Evolutionary conservation across 2,113 vertebrate species (phyloP), one percentile per base, ranked within the genome.

Genomic region (Halichoeres trimaculatus): DNA sequence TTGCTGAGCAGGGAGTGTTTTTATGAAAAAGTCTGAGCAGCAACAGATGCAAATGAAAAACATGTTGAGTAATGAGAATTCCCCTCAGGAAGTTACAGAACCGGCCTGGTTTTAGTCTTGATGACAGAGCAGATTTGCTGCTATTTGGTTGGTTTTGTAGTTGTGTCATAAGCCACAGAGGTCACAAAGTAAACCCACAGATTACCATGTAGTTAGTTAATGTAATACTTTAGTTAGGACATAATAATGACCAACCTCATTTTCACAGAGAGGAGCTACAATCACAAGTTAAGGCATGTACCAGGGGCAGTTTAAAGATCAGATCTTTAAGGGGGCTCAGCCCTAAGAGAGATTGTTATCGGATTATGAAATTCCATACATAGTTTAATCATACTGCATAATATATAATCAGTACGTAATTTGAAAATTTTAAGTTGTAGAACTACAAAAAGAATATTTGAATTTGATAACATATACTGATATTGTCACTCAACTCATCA

Each of bases 131-230:
- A 66, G 30, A 52, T 66, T 34, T 45, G 14, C 24, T 35, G 40
- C 17, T 34, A 17, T 47, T 51, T 24, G 64, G 13, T 17, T 1
- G 19, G 41, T 78, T 74, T 71, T 70, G 76, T 55, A 75, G 79
- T 6, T 2, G 11, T 60, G 11, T 65, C 17, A 26, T 56, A 30
- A 66, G 51, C 53, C 60, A 40, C 55, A 56, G 13, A 55, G 75
- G 60, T 66, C 70, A 69, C 22, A 47, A 13, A 68, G 68, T 71
- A 22, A 58, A 10, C 36, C 16, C n/a, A 11, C 11, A 57, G 38
- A 34, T 63, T 26, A 51, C 2, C 45, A 24, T 2, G 1, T 19
- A 30, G 30, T 30, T 30, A 30, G 30, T 30, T 30, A 30, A 30
- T 30, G 30, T 30, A 30, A 30, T 19, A 8, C 52, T 34, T 8